phyloP scores from a whole-genome alignment of 2,888 invertebrate species.

The Drosophila mercatorum region DNA sequence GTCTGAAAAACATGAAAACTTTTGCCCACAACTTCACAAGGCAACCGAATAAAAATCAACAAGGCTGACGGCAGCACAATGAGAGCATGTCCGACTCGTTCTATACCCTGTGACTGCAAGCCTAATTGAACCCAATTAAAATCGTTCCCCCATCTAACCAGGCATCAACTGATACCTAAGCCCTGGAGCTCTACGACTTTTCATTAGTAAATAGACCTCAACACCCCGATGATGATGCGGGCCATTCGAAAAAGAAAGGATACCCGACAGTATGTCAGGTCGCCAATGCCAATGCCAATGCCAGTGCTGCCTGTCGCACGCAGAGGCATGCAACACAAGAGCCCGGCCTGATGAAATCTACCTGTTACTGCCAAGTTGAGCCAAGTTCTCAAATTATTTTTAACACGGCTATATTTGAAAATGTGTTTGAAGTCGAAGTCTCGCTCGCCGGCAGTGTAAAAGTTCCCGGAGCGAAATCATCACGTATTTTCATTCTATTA shows the following conservation, averaged over 20 bases:
- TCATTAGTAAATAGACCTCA: background rate
- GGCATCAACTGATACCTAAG: no score
- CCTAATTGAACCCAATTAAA: background rate
- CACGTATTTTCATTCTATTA: conserved; percentile 5
- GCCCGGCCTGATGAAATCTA: background rate
- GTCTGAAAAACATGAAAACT: conserved; percentile 49
- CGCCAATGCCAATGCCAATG: background rate
- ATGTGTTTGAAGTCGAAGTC: conserved; percentile 9
- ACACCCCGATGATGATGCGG: background rate
- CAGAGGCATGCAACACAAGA: background rate
- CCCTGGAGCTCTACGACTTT: background rate
- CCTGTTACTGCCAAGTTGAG: background rate
- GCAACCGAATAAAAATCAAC: conserved; percentile 28
- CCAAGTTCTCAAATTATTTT: background rate
- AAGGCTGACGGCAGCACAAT: background rate
- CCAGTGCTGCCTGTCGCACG: background rate
- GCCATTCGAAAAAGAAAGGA: background rate
- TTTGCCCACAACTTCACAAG: conserved; percentile 44
- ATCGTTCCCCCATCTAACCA: background rate
- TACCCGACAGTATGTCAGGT: background rate
- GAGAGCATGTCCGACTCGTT: background rate
- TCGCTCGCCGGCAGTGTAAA: background rate
- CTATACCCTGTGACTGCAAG: background rate
- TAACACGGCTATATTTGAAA: background rate
- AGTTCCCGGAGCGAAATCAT: background rate